A percentile compares a stretch with the other conserved stretches of the same genome.
phyloP scores from a whole-genome alignment of 2,888 invertebrate genomes.

The Sinhomidia bicolor region DNA sequence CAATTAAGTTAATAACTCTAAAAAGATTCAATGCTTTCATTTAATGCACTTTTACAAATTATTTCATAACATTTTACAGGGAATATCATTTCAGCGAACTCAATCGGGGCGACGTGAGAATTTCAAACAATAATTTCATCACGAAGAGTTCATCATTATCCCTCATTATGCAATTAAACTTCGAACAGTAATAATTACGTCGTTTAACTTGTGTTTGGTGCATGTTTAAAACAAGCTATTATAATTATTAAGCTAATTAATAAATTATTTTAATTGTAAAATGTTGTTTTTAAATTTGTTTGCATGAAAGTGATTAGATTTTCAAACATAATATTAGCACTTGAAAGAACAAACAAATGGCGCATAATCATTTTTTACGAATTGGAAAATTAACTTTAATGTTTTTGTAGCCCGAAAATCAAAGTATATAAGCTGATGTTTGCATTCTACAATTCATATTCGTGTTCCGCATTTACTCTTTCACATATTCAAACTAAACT shows the following conservation, averaged over 20 bases:
- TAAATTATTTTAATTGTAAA: constrained; percentile 44
- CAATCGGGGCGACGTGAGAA: constrained; percentile 23
- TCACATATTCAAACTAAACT: not conserved
- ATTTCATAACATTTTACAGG: not conserved
- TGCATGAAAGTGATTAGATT: no score
- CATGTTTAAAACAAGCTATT: not conserved
- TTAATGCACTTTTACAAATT: not conserved
- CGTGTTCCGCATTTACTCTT: not conserved
- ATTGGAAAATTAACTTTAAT: not conserved
- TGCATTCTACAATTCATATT: not conserved
- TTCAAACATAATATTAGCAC: not conserved
- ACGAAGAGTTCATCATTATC: not conserved
- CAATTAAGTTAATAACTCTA: not conserved
- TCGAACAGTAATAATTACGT: not conserved
- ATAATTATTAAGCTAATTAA: constrained; percentile 48
- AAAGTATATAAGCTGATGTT: not conserved
- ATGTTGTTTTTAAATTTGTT: not conserved
- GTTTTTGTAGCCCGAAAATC: not conserved
- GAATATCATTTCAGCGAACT: not conserved
- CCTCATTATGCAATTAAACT: not conserved
- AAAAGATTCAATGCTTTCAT: not conserved
- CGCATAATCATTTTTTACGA: not conserved
- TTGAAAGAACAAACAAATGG: not conserved
- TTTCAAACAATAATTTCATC: not conserved
- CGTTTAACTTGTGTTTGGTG: constrained; percentile 2